Evolutionary conservation across 2,113 vertebrate genomes (phyloP).

Genomic region (Dicentrarchus labrax): DNA sequence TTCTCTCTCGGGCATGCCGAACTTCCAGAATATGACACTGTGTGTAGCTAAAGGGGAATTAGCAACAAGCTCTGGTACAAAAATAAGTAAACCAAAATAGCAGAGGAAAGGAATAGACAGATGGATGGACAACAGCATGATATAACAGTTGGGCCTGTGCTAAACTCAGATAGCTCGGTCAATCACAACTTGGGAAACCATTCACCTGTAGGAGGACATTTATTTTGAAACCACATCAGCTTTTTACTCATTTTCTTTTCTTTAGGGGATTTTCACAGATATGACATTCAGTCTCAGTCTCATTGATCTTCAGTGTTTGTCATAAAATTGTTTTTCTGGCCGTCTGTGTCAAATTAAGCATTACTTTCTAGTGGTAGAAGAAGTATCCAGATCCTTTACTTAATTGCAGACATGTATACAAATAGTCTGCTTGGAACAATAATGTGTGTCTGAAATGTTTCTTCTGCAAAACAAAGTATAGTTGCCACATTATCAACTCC

Average conservation of each 20-base stretch:
- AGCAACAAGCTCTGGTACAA: constrained; percentile 67
- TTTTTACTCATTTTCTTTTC: neutral
- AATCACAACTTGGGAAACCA: constrained; percentile 39
- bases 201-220: neutral
- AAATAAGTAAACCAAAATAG: constrained; percentile 80
- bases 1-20: constrained; percentile 4
- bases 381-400: neutral
- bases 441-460: too few species aligned
- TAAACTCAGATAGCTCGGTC: constrained; percentile 55
- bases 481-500: too few species aligned
- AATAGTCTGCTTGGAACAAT: too few species aligned
- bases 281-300: neutral
- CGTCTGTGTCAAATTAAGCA: neutral
- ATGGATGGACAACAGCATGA: constrained; percentile 56
- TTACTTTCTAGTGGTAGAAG: neutral
- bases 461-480: too few species aligned
- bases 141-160: constrained; percentile 44
- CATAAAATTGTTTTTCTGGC: neutral
- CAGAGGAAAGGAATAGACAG: constrained; percentile 57
- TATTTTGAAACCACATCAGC: too few species aligned
- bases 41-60: constrained; percentile 66
- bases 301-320: neutral
- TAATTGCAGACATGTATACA: too few species aligned
- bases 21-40: constrained; percentile 64
- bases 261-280: neutral